phyloP scores from a whole-genome alignment of 2,113 vertebrate genomes.

The Megaceryle torquata region DNA sequence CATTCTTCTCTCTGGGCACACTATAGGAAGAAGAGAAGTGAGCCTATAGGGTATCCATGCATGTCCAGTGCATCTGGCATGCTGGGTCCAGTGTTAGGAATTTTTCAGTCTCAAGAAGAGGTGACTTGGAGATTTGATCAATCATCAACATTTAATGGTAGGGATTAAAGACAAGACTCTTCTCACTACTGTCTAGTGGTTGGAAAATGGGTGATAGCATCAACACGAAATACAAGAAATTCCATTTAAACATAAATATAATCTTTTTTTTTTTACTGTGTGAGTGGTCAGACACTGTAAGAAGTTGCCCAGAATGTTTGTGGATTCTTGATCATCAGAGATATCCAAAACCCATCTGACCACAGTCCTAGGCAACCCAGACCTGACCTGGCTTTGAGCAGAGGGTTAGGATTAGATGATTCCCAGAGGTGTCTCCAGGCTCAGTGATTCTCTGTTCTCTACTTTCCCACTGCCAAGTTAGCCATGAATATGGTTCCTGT shows the following conservation, averaged over 20 bases:
- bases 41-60: neutral
- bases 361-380: neutral
- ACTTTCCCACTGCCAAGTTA: neutral
- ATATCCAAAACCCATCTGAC: neutral
- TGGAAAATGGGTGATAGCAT: accelerated
- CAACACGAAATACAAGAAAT: neutral
- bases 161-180: neutral
- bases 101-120: neutral
- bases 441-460: neutral
- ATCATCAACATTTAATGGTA: neutral
- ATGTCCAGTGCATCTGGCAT: neutral
- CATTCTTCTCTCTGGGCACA: neutral
- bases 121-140: neutral
- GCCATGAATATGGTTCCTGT: neutral
- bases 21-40: neutral
- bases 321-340: neutral
- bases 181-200: neutral
- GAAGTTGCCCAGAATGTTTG: neutral
- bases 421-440: neutral
- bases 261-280: neutral
- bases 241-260: neutral
- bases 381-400: neutral
- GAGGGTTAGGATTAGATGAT: neutral
- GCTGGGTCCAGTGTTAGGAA: neutral
- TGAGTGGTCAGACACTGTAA: neutral